Percentiles rank a stretch among this genome's conserved stretches.
phyloP scores from a whole-genome alignment of 2,888 invertebrate genomes.

The Drosophila mulleri region DNA sequence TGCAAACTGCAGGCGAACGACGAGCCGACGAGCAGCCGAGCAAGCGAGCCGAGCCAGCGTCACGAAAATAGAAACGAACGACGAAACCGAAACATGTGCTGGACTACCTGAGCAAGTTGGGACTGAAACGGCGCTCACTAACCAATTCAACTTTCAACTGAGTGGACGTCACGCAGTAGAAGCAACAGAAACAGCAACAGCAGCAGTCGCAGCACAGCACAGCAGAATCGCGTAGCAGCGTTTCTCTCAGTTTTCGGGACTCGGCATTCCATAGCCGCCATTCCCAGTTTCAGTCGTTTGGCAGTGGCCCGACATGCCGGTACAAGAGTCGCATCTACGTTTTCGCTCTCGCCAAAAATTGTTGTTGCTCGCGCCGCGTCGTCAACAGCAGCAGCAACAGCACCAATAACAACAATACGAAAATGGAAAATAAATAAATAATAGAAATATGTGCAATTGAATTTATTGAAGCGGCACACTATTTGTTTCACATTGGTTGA shows the following conservation, averaged over 20 bases:
- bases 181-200: conserved; percentile 30
- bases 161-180: conserved; percentile 63
- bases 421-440: conserved; percentile 23
- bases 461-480: conserved; percentile 11
- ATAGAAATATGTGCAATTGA: conserved; percentile 34
- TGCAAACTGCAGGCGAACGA: conserved; percentile 58
- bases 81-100: conserved; percentile 36
- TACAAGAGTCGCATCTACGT: conserved; percentile 57
- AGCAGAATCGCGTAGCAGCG: conserved; percentile 11
- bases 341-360: conserved; percentile 12
- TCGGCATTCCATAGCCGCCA: conserved; percentile 51
- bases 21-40: conserved; percentile 12
- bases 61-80: conserved; percentile 25
- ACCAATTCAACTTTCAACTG: conserved; percentile 70
- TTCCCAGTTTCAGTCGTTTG: conserved; percentile 68
- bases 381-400: conserved; percentile 23
- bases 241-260: conserved; percentile 35
- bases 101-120: conserved; percentile 61
- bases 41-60: conserved; percentile 19
- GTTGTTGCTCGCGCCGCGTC: conserved; percentile 33
- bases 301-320: conserved; percentile 75
- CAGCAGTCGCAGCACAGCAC: conserved; percentile 27
- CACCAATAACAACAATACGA: background rate
- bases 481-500: conserved; percentile 25
- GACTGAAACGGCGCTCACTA: conserved; percentile 64